phyloP scores from a whole-genome alignment of 1,140 invertebrate species.

The Samia ricini region DNA sequence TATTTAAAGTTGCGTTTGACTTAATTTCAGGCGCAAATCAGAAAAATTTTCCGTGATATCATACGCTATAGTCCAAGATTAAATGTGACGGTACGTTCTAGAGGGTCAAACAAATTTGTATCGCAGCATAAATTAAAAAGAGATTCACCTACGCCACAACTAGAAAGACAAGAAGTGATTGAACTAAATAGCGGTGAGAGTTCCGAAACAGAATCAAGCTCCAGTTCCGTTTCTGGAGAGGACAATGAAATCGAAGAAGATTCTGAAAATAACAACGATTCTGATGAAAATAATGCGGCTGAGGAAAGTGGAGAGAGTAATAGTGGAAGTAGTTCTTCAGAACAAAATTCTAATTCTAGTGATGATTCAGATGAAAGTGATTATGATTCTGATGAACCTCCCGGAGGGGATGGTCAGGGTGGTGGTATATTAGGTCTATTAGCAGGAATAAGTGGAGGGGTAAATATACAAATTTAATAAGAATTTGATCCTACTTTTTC shows the following conservation, averaged over 20 bases:
- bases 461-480: slow-evolving; percentile 35
- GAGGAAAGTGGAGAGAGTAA: slow-evolving; percentile 41
- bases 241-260: slow-evolving; percentile 16
- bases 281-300: slow-evolving; percentile 31
- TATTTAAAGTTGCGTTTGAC: background rate
- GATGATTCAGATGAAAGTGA: slow-evolving; percentile 29
- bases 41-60: background rate
- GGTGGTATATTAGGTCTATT: slow-evolving; percentile 63
- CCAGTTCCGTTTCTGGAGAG: slow-evolving; percentile 1
- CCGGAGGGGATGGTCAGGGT: slow-evolving; percentile 60
- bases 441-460: slow-evolving; percentile 62
- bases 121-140: background rate
- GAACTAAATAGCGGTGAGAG: background rate
- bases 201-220: background rate
- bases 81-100: background rate
- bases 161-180: slow-evolving; percentile 46
- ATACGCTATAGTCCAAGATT: background rate
- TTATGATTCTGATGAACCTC: slow-evolving; percentile 47
- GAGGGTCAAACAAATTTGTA: background rate
- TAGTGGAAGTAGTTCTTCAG: slow-evolving; percentile 25
- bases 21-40: background rate
- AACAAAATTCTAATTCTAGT: slow-evolving; percentile 36
- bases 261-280: slow-evolving; percentile 17
- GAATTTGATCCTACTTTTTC: background rate
- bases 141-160: slow-evolving; percentile 15